phyloP scores from a whole-genome alignment of 2,797 vertebrate species.

The Siniperca obscura region DNA sequence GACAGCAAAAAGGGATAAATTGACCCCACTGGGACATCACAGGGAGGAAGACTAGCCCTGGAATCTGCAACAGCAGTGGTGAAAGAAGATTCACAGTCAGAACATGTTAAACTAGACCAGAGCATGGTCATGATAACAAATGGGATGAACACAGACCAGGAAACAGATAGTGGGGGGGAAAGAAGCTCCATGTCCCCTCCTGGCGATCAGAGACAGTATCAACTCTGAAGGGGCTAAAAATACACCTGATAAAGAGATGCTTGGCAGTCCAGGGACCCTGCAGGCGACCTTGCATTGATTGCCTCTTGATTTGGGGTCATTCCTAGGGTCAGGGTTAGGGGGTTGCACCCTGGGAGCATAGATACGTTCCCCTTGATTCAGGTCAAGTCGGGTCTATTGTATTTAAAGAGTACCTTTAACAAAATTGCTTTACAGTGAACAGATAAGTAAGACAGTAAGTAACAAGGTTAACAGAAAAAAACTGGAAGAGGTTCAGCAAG shows the following conservation, averaged over 20 bases:
- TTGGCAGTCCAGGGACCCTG: background rate
- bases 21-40: slow-evolving; percentile 32
- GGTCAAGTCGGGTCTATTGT: background rate
- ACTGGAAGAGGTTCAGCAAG: background rate
- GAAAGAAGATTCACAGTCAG: slow-evolving; percentile 39
- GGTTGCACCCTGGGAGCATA: no score
- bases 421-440: background rate
- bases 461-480: background rate
- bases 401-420: slow-evolving; percentile 7
- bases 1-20: slow-evolving; percentile 33
- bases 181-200: slow-evolving; percentile 7
- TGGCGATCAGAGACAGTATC: slow-evolving; percentile 3
- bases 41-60: background rate
- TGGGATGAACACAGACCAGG: slow-evolving; percentile 4
- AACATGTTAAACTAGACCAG: slow-evolving; percentile 33
- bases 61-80: slow-evolving; percentile 30
- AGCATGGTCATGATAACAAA: slow-evolving; percentile 32
- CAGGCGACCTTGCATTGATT: slow-evolving; percentile 9
- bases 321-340: no score
- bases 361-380: background rate
- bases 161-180: slow-evolving; percentile 10
- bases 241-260: background rate
- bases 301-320: background rate
- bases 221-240: slow-evolving; percentile 1
- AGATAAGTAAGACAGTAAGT: background rate